These are phyloP conservation scores for Diorhabda sublineata DNA, from an alignment of 1,140 invertebrate genomes.

Conservation along the genomic window DNA sequence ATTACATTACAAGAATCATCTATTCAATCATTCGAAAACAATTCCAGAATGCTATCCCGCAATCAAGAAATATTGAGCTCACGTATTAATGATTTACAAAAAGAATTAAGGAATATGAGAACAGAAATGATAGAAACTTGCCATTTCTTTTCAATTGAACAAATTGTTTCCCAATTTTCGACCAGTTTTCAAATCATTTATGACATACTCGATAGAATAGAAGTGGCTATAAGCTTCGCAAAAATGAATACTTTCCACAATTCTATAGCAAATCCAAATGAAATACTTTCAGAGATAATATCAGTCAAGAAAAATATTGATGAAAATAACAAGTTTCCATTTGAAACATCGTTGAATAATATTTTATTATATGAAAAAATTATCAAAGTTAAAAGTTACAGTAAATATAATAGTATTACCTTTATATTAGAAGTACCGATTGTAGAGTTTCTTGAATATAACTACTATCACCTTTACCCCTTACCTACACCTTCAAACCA, in stretches of 20 bases:
- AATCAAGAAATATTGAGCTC: constrained; percentile 13
- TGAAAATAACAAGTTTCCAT: constrained; percentile 5
- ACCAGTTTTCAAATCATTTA: constrained; percentile 15
- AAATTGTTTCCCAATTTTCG: constrained; percentile 12
- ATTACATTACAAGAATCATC: constrained; percentile 12
- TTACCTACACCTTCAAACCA: no score
- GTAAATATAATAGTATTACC: no score
- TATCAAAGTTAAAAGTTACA: constrained; percentile 6
- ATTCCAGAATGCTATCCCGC: neutral
- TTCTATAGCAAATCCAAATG: constrained; percentile 12
- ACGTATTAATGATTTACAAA: neutral
- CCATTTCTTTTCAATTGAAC: constrained; percentile 9
- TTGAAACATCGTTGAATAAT: constrained; percentile 13
- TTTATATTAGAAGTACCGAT: no score
- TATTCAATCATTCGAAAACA: constrained; percentile 15
- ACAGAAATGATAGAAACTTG: neutral
- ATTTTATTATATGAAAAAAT: constrained; percentile 14
- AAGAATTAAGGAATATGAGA: constrained; percentile 4
- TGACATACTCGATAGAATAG: constrained; percentile 13
- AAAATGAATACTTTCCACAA: constrained; percentile 23
- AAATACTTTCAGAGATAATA: constrained; percentile 12
- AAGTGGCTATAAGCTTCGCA: constrained; percentile 21
- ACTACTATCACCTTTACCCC: no score
- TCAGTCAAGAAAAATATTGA: neutral
- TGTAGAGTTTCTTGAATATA: no score